phyloP scores from a whole-genome alignment of 2,113 vertebrate genomes.

The Tragulus kanchil region DNA sequence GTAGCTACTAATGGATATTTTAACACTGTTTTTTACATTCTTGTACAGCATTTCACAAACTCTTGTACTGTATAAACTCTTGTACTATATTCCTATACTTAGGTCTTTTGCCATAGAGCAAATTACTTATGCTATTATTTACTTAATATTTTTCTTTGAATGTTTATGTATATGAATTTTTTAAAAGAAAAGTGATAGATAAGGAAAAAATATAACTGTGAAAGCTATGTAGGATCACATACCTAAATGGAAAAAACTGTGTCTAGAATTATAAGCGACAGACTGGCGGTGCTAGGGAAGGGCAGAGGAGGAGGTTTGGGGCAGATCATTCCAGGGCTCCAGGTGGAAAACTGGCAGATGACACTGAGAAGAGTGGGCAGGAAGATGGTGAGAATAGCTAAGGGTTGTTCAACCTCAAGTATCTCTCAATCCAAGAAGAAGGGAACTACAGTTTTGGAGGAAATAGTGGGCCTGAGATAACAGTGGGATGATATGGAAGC shows the following conservation, averaged over 20 bases:
- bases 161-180: not conserved
- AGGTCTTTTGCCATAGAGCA: not conserved
- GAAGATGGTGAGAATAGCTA: not conserved
- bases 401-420: not conserved
- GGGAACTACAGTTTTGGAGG: not conserved
- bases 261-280: not conserved
- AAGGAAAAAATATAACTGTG: not conserved
- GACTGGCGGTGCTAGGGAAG: not conserved
- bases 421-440: not conserved
- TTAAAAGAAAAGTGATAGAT: not conserved
- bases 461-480: not conserved
- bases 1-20: not conserved
- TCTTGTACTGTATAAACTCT: not conserved
- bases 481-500: not conserved
- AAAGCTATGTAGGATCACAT: not conserved
- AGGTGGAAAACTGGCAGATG: not conserved
- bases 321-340: not conserved
- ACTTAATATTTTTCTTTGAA: not conserved
- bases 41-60: not conserved
- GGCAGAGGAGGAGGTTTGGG: not conserved
- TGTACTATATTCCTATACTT: not conserved
- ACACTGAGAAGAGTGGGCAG: not conserved
- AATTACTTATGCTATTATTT: not conserved
- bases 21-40: not conserved
- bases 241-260: not conserved